Evolutionary conservation across 2,888 invertebrate genomes (phyloP).

Genomic region (Bembecia ichneumoniformis): DNA sequence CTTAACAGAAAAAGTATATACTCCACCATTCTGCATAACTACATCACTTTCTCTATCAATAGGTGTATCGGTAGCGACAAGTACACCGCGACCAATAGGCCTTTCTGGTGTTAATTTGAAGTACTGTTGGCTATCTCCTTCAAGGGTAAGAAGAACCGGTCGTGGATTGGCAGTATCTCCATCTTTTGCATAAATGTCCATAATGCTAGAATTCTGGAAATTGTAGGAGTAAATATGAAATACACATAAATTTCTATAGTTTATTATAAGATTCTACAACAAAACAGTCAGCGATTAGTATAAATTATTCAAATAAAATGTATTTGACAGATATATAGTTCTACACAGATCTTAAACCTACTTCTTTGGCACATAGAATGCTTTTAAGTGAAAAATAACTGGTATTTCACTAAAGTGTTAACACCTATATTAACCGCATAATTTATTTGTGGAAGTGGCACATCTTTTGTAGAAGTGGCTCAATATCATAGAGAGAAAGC

Average conservation of each 20-base stretch:
- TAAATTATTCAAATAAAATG: too few species aligned
- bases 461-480: too few species aligned
- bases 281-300: too few species aligned
- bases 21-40: slow-evolving; percentile 83
- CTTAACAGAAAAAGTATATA: slow-evolving; percentile 79
- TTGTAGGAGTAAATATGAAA: not conserved
- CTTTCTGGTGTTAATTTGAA: slow-evolving; percentile 74
- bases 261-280: too few species aligned
- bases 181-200: slow-evolving; percentile 83
- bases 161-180: slow-evolving; percentile 85
- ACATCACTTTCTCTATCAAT: slow-evolving; percentile 82
- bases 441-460: too few species aligned
- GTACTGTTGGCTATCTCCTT: slow-evolving; percentile 78
- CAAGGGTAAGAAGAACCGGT: slow-evolving; percentile 76
- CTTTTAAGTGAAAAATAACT: too few species aligned
- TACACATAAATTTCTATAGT: not conserved
- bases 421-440: too few species aligned
- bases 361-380: too few species aligned
- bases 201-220: slow-evolving; percentile 72
- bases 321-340: too few species aligned
- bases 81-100: slow-evolving; percentile 68
- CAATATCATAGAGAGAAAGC: too few species aligned
- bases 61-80: slow-evolving; percentile 76
- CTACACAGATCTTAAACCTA: too few species aligned
- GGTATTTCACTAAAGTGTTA: too few species aligned